A percentile compares a stretch with the other conserved stretches of the same genome.
phyloP scores from a whole-genome alignment of 2,113 vertebrate genomes.

The Campylomormyrus numenius region DNA sequence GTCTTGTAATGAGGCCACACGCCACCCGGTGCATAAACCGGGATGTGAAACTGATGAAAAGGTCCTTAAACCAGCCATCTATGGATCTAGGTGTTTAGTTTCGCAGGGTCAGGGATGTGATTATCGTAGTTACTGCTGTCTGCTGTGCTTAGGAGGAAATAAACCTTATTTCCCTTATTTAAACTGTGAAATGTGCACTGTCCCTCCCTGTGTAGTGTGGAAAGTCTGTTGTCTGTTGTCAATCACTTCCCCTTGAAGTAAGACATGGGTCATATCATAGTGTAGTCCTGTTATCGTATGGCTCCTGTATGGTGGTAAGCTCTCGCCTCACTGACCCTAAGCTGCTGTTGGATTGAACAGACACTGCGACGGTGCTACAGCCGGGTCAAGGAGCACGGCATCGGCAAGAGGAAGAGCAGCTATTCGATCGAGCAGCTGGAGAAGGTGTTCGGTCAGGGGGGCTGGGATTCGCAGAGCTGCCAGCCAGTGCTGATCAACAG shows the following conservation, averaged over 20 bases:
- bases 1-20: neutral
- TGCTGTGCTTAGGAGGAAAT: neutral
- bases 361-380: constrained; percentile 96
- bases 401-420: constrained; percentile 97
- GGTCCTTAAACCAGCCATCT: neutral
- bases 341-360: constrained; percentile 50
- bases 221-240: neutral
- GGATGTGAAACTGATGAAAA: neutral
- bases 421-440: constrained; percentile 98
- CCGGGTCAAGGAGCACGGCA: constrained; percentile 95
- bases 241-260: neutral
- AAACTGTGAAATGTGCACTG: neutral
- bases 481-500: constrained; percentile 98
- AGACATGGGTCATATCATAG: neutral
- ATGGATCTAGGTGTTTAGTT: neutral
- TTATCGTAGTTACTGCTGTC: neutral
- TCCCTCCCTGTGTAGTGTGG: neutral
- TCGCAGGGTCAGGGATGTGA: neutral
- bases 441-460: constrained; percentile 95
- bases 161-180: neutral
- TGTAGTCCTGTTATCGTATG: neutral
- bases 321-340: neutral
- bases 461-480: constrained; percentile 95
- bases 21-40: neutral
- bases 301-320: neutral